Evolutionary conservation across 2,113 vertebrate genomes (phyloP).

Genomic region (Chlorodrepanis virens): DNA sequence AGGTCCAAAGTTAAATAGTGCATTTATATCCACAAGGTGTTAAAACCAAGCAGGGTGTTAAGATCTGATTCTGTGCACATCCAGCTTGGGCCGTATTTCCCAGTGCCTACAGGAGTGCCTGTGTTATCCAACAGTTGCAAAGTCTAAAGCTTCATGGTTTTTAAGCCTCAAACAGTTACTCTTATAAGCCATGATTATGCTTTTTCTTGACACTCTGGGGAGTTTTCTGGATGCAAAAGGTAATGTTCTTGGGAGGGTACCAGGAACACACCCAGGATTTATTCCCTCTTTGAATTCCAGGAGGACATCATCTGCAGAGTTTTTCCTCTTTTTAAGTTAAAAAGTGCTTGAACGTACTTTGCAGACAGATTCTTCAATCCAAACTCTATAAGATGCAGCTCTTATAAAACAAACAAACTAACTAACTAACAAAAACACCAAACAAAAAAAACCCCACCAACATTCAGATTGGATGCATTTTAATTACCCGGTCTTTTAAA

Average conservation of each 20-base stretch:
- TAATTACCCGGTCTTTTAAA: background rate
- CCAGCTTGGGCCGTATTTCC: background rate
- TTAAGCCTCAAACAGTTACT: background rate
- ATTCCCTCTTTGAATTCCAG: background rate
- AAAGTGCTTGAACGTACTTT: background rate
- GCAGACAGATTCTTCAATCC: background rate
- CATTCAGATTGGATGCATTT: background rate
- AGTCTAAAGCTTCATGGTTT: background rate
- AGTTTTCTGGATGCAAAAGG: background rate
- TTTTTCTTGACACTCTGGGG: background rate
- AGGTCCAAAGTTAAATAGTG: background rate
- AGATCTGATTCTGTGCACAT: background rate
- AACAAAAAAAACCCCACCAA: background rate
- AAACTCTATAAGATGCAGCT: background rate
- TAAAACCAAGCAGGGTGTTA: background rate
- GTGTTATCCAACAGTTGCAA: background rate
- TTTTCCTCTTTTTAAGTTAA: background rate
- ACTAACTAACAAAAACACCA: too few relatives aligned
- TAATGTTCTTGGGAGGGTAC: background rate
- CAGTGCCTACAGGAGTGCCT: background rate
- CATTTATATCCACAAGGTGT: background rate
- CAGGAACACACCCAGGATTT: fast-evolving
- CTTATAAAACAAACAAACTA: background rate
- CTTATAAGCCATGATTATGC: background rate
- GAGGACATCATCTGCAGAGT: fast-evolving